Evolutionary conservation across 2,888 invertebrate genomes (phyloP).

Genomic region (Chelonus formosanus): DNA sequence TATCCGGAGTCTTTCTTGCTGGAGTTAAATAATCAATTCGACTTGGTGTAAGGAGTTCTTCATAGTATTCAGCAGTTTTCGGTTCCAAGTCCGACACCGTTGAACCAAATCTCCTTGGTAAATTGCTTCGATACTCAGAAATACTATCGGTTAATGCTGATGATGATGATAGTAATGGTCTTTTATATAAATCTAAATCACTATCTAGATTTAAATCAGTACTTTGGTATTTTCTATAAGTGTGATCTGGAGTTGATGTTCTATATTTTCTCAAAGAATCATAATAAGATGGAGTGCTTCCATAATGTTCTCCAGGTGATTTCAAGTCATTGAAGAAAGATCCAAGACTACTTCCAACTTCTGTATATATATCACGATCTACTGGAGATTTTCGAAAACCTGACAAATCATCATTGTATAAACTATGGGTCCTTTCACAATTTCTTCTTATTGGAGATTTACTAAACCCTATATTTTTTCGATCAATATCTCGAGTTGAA

Average conservation of each 20-base stretch:
- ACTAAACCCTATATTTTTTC: conserved; percentile 36
- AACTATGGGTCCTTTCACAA: conserved; percentile 50
- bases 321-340: conserved; percentile 44
- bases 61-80: conserved; percentile 58
- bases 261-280: conserved; percentile 55
- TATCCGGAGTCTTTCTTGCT: conserved; percentile 46
- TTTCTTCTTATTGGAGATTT: conserved; percentile 39
- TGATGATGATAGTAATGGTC: conserved; percentile 40
- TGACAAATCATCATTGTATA: conserved; percentile 49
- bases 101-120: conserved; percentile 55
- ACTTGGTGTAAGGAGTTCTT: conserved; percentile 56
- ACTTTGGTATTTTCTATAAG: conserved; percentile 52
- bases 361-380: conserved; percentile 52
- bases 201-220: conserved; percentile 49
- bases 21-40: conserved; percentile 50
- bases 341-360: conserved; percentile 38
- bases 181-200: conserved; percentile 46
- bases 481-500: conserved; percentile 48
- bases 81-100: conserved; percentile 49
- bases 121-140: conserved; percentile 43
- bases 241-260: conserved; percentile 49
- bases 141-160: conserved; percentile 39
- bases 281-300: conserved; percentile 44
- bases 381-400: conserved; percentile 49
- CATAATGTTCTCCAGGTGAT: conserved; percentile 47